Conservation (phyloP, 2,888 invertebrate genomes). For the Ornithoptera priamus region DNA sequence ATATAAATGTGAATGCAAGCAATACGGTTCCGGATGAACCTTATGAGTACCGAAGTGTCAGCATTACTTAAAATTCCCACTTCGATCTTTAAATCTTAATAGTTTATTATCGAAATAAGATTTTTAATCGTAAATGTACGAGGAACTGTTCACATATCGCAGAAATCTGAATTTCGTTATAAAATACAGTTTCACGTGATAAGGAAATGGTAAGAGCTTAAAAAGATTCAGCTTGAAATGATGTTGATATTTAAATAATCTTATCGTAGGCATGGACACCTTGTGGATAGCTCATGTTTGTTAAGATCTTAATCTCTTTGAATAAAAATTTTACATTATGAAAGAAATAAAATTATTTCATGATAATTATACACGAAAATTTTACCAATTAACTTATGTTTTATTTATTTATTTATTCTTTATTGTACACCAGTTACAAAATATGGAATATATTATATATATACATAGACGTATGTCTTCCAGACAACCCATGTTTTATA, state of each 20-base stretch:
- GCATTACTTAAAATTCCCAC: background rate
- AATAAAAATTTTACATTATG: background rate
- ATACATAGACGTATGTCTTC: too few relatives aligned
- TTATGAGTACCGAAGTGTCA: background rate
- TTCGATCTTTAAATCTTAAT: background rate
- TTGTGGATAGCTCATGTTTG: background rate
- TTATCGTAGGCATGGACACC: background rate
- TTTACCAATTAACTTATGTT: too few relatives aligned
- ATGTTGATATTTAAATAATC: slow-evolving; percentile 2
- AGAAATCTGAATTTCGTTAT: background rate
- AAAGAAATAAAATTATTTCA: background rate
- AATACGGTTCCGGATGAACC: background rate
- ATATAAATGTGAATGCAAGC: slow-evolving; percentile 13
- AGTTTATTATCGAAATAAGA: too few relatives aligned
- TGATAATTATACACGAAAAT: too few relatives aligned
- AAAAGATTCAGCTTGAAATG: background rate
- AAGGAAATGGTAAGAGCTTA: slow-evolving; percentile 1
- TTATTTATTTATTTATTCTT: too few relatives aligned
- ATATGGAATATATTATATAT: too few relatives aligned
- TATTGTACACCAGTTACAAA: too few relatives aligned
- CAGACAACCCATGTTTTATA: too few relatives aligned
- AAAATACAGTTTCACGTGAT: background rate
- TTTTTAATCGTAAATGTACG: background rate
- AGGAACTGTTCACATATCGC: background rate
- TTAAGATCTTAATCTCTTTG: background rate